Conservation (phyloP, 2,113 vertebrate species). For the Hemiprocne comata region DNA sequence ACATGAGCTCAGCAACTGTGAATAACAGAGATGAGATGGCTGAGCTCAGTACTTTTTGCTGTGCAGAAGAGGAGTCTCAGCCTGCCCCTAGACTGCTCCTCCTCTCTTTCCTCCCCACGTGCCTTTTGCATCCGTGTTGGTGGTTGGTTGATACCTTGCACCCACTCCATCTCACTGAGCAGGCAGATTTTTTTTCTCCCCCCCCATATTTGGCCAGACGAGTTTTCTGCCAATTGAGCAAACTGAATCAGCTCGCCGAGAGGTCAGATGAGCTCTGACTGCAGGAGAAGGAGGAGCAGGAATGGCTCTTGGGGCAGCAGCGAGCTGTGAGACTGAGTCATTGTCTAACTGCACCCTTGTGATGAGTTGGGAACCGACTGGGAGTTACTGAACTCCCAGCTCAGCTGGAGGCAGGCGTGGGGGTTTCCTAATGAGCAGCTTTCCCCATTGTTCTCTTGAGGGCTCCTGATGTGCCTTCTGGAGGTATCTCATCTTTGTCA, state of each 20-base stretch:
- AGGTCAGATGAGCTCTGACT: neutral
- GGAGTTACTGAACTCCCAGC: neutral
- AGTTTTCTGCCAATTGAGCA: neutral
- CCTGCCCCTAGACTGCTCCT: neutral
- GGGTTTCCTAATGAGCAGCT: neutral
- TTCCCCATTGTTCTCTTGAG: constrained; percentile 21
- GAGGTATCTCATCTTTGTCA: constrained; percentile 14
- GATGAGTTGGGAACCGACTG: neutral
- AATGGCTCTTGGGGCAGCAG: neutral
- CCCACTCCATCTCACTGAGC: neutral
- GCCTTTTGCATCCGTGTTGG: neutral
- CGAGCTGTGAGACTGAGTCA: neutral
- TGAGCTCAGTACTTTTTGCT: neutral
- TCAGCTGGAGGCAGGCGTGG: constrained; percentile 9
- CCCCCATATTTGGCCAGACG: neutral
- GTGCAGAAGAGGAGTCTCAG: neutral
- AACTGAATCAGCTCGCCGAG: neutral
- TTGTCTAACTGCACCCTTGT: neutral
- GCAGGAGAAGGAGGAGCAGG: neutral
- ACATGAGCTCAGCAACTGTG: neutral
- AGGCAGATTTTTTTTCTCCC: neutral
- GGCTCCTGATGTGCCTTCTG: neutral
- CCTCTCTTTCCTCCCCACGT: neutral
- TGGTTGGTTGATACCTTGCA: accelerated
- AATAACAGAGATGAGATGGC: neutral